Evolutionary conservation across 2,888 invertebrate species (phyloP).

Genomic region (Spodoptera littoralis): DNA sequence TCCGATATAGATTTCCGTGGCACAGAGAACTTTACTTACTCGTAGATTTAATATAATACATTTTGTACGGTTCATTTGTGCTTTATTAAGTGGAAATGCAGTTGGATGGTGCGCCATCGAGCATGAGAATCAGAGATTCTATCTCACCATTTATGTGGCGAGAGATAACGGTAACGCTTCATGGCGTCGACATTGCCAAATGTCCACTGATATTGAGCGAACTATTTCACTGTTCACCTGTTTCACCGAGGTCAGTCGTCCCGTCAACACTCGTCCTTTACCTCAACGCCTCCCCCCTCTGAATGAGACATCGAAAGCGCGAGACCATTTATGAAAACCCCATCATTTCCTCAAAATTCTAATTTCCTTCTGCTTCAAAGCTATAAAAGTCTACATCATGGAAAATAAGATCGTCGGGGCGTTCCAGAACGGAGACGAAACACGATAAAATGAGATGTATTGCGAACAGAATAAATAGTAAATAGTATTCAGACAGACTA

Average conservation of each 20-base stretch:
- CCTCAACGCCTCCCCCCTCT: slow-evolving; percentile 9
- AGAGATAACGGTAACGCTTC: slow-evolving; percentile 55
- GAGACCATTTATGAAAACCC: slow-evolving; percentile 19
- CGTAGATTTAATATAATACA: slow-evolving; percentile 71
- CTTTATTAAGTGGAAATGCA: slow-evolving; percentile 80
- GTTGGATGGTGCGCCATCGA: slow-evolving; percentile 55
- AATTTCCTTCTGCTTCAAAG: slow-evolving; percentile 38
- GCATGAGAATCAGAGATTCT: slow-evolving; percentile 57
- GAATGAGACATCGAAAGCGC: slow-evolving; percentile 7
- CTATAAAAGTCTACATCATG: slow-evolving; percentile 46
- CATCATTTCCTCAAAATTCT: slow-evolving; percentile 32
- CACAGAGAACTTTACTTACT: slow-evolving; percentile 54
- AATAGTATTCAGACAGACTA: slow-evolving; percentile 48
- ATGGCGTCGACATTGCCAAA: slow-evolving; percentile 26
- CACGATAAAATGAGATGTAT: slow-evolving; percentile 63
- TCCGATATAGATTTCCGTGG: slow-evolving; percentile 64
- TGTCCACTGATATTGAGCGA: slow-evolving; percentile 44
- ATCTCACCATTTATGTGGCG: slow-evolving; percentile 57
- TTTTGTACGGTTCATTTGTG: slow-evolving; percentile 79
- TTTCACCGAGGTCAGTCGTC: slow-evolving; percentile 23
- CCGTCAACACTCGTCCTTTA: slow-evolving; percentile 19
- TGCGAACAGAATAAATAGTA: slow-evolving; percentile 55
- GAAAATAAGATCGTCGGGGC: slow-evolving; percentile 64
- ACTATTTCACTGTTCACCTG: slow-evolving; percentile 54
- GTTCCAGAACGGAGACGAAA: slow-evolving; percentile 42